These are phyloP conservation scores for Bombus turneri DNA, from an alignment of 1,140 invertebrate genomes.

Conservation along the genomic window DNA sequence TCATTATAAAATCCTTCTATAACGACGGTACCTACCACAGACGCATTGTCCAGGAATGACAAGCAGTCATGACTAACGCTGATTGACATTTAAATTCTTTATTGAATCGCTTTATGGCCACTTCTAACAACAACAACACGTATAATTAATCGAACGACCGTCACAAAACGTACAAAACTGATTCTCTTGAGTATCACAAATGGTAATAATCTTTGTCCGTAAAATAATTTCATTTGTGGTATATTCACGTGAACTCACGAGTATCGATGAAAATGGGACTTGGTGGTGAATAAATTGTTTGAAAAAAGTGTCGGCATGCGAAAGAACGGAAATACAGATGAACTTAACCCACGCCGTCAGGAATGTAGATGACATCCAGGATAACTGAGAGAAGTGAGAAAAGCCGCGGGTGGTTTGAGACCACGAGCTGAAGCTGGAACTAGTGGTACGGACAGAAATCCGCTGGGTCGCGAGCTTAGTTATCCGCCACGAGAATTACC, in stretches of 20 bases:
- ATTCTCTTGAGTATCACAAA: background rate
- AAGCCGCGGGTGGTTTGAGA: slow-evolving; percentile 28
- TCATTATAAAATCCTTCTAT: background rate
- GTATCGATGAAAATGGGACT: background rate
- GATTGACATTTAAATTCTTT: no score
- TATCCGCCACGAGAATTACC: slow-evolving; percentile 1
- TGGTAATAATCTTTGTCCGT: background rate
- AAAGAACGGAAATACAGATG: slow-evolving; percentile 30
- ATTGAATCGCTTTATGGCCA: no score
- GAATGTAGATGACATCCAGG: slow-evolving; percentile 34
- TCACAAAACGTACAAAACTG: background rate
- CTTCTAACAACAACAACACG: no score
- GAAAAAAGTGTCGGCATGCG: background rate
- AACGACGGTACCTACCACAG: no score
- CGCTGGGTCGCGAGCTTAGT: background rate
- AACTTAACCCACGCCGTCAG: background rate
- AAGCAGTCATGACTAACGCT: no score
- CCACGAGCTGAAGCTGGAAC: background rate
- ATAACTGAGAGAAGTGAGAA: slow-evolving; percentile 46
- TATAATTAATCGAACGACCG: background rate
- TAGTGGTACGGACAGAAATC: slow-evolving; percentile 13
- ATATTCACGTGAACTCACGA: background rate
- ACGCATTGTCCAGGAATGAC: no score
- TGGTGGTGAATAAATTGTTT: background rate
- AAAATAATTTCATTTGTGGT: background rate